Percentiles rank a stretch among this genome's conserved stretches.
Conservation (phyloP, 2,113 vertebrate genomes). For the Ranitomeya imitator region DNA sequence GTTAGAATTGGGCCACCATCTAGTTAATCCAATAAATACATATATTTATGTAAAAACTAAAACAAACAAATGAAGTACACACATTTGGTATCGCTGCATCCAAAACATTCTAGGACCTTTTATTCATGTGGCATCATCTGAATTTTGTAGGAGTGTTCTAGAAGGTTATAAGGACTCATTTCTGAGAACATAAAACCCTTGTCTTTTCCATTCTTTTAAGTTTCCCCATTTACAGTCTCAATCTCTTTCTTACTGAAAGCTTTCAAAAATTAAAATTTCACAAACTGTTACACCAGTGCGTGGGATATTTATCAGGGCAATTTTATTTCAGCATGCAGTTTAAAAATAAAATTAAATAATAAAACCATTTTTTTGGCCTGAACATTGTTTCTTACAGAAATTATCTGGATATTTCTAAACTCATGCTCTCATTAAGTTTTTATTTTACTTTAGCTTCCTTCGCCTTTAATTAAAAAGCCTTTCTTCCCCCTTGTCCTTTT, state of each 20-base stretch:
- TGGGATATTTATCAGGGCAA: background rate
- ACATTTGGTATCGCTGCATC: too few relatives aligned
- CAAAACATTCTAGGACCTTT: too few relatives aligned
- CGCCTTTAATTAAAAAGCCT: constrained; percentile 13
- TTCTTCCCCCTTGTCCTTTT: constrained; percentile 32
- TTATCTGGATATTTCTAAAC: background rate
- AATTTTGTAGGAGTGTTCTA: too few relatives aligned
- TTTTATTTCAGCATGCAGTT: background rate
- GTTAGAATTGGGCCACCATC: too few relatives aligned
- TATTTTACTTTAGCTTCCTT: constrained; percentile 10
- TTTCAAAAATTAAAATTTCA: background rate
- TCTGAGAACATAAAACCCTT: too few relatives aligned
- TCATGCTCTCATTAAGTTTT: constrained; percentile 19
- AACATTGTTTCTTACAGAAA: background rate
- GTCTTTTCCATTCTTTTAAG: too few relatives aligned
- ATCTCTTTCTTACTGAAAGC: background rate
- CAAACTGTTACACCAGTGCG: background rate
- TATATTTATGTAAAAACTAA: too few relatives aligned
- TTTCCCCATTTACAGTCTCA: background rate
- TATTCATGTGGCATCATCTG: too few relatives aligned
- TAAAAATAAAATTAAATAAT: background rate
- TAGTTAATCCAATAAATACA: too few relatives aligned
- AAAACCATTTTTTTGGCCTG: background rate
- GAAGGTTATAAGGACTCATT: too few relatives aligned
- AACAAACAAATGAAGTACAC: too few relatives aligned